These are phyloP conservation scores for Tetragnatha versicolor DNA, from an alignment of 1,140 invertebrate species.

Conservation along the genomic window DNA sequence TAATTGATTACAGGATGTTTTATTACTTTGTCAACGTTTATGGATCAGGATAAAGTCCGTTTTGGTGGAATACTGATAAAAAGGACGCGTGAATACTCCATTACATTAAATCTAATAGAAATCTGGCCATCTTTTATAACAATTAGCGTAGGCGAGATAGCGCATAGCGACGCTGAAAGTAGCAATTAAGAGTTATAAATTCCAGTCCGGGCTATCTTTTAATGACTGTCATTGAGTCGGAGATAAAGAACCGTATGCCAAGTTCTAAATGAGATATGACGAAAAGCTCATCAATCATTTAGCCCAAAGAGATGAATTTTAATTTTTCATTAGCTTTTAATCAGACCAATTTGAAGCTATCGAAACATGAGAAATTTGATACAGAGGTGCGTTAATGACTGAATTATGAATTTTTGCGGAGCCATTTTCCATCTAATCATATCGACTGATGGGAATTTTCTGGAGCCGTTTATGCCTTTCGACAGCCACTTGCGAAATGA, in stretches of 20 bases:
- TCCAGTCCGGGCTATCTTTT: slow-evolving; percentile 10
- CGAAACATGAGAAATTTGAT: not conserved
- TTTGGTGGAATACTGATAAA: not conserved
- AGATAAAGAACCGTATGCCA: slow-evolving; percentile 15
- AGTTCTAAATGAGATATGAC: slow-evolving; percentile 21
- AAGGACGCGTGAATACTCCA: not conserved
- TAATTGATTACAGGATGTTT: slow-evolving; percentile 16
- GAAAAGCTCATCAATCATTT: slow-evolving; percentile 11
- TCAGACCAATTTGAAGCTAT: not conserved
- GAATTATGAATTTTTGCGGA: slow-evolving; percentile 27
- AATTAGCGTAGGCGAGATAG: slow-evolving; percentile 36
- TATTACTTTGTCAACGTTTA: slow-evolving; percentile 9
- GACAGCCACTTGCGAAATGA: no score
- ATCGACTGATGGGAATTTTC: no score
- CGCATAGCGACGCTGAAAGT: not conserved
- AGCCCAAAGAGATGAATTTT: not conserved
- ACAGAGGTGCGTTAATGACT: slow-evolving; percentile 21
- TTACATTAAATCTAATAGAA: slow-evolving; percentile 32
- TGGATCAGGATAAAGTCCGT: not conserved
- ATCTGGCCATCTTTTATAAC: slow-evolving; percentile 9
- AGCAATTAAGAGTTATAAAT: slow-evolving; percentile 43
- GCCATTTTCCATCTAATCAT: no score
- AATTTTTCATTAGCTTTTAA: slow-evolving; percentile 33
- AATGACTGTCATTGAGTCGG: slow-evolving; percentile 26
- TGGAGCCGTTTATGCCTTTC: no score